phyloP scores from a whole-genome alignment of 2,113 vertebrate genomes.

The Andinoacara biseriatus region DNA sequence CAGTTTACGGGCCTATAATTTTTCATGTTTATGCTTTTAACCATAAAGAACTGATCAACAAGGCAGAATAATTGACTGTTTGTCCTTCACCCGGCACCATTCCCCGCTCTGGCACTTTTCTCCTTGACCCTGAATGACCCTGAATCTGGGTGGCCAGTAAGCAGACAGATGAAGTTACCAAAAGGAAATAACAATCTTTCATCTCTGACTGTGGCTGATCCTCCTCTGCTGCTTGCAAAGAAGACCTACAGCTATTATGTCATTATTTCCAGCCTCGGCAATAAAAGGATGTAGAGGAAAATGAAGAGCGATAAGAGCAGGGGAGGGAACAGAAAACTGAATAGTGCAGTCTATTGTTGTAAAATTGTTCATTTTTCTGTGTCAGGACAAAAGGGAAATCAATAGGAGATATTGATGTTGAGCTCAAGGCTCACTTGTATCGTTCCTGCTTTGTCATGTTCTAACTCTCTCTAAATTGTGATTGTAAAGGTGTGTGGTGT shows the following conservation, averaged over 20 bases:
- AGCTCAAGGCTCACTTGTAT: conserved; percentile 60
- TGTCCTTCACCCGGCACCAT: not conserved
- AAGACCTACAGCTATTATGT: conserved; percentile 50
- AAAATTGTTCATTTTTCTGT: conserved; percentile 61
- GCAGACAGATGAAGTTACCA: conserved; percentile 41
- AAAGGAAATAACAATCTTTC: conserved; percentile 5
- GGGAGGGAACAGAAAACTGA: conserved; percentile 28
- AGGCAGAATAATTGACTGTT: not conserved
- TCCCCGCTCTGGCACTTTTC: not conserved
- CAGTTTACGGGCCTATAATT: not conserved
- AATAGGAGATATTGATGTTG: conserved; percentile 67
- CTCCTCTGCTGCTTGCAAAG: conserved; percentile 11
- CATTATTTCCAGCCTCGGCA: conserved; percentile 42
- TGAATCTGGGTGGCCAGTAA: conserved; percentile 15
- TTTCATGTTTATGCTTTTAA: not conserved
- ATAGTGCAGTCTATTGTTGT: conserved; percentile 44
- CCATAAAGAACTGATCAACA: not conserved
- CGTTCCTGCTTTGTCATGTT: conserved; percentile 47
- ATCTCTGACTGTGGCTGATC: conserved; percentile 10
- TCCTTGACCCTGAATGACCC: conserved; percentile 31
- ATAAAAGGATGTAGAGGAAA: conserved; percentile 50
- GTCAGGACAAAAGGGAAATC: conserved; percentile 64
- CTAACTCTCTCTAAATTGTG: conserved; percentile 8
- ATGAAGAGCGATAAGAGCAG: conserved; percentile 52
- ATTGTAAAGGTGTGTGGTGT: conserved; percentile 22